phyloP scores from a whole-genome alignment of 2,797 vertebrate genomes.

The Sebastes reedi region DNA sequence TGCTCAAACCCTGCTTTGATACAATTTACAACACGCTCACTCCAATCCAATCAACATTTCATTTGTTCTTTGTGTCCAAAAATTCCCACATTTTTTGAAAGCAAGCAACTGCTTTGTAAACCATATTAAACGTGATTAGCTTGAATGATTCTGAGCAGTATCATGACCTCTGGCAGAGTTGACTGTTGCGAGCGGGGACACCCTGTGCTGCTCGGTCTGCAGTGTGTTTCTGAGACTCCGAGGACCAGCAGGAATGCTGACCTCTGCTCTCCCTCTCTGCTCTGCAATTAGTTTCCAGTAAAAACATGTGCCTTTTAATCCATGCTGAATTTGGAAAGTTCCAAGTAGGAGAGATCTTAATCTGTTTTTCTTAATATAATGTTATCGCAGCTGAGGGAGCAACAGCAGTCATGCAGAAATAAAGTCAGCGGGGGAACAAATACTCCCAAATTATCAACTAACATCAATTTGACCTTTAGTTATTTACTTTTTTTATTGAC shows the following conservation, averaged over 20 bases:
- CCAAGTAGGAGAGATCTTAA: not conserved
- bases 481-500: not conserved
- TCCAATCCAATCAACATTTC: not conserved
- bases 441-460: not conserved
- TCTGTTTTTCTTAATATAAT: not conserved
- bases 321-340: not conserved
- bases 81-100: not conserved
- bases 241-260: conserved; percentile 47
- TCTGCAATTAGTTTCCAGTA: conserved; percentile 23
- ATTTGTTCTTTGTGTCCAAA: not conserved
- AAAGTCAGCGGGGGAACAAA: not conserved
- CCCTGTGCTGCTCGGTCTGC: not conserved
- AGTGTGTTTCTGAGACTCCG: not conserved
- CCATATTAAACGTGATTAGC: not conserved
- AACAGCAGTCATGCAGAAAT: not conserved
- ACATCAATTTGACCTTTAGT: not conserved
- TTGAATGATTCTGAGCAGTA: not conserved
- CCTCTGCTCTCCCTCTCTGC: conserved; percentile 24
- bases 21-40: not conserved
- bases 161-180: not conserved
- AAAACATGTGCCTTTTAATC: conserved; percentile 29
- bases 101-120: not conserved
- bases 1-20: not conserved
- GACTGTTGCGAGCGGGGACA: too few relatives aligned
- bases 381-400: not conserved